A percentile compares a stretch with the other conserved stretches of the same genome.
phyloP scores from a whole-genome alignment of 1,140 invertebrate species.

The Nixonia krombeini region DNA sequence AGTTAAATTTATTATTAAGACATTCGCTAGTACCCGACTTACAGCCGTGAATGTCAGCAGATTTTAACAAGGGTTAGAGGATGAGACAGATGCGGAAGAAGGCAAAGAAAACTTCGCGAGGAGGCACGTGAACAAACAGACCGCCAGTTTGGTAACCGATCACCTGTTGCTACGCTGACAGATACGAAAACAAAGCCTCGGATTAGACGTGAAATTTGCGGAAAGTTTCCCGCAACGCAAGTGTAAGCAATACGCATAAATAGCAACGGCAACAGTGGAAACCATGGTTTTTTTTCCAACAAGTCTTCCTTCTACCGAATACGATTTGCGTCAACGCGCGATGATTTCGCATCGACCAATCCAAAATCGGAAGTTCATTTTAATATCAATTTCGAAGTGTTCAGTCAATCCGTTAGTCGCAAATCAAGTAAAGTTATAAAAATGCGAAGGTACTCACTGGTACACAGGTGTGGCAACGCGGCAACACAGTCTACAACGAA shows the following conservation, averaged over 20 bases:
- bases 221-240: constrained; percentile 15
- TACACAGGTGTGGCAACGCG: constrained; percentile 1
- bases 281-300: too few relatives aligned
- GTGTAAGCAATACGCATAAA: constrained; percentile 35
- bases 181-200: constrained; percentile 39
- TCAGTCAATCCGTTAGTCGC: constrained; percentile 11
- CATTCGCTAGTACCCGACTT: neutral
- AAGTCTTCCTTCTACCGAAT: neutral
- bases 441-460: neutral
- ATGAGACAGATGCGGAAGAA: constrained; percentile 29
- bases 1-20: too few relatives aligned
- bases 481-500: constrained; percentile 33
- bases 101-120: constrained; percentile 18
- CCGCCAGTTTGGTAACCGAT: constrained; percentile 27
- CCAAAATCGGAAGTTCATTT: constrained; percentile 14
- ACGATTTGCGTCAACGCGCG: neutral
- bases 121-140: constrained; percentile 53
- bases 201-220: constrained; percentile 20
- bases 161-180: constrained; percentile 21
- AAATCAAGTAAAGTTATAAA: constrained; percentile 23
- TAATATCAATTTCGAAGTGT: constrained; percentile 1
- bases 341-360: constrained; percentile 4
- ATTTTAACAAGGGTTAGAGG: constrained; percentile 13
- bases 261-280: constrained; percentile 24
- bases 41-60: neutral